Conservation (phyloP, 2,797 vertebrate genomes). For the Scyliorhinus canicula region DNA sequence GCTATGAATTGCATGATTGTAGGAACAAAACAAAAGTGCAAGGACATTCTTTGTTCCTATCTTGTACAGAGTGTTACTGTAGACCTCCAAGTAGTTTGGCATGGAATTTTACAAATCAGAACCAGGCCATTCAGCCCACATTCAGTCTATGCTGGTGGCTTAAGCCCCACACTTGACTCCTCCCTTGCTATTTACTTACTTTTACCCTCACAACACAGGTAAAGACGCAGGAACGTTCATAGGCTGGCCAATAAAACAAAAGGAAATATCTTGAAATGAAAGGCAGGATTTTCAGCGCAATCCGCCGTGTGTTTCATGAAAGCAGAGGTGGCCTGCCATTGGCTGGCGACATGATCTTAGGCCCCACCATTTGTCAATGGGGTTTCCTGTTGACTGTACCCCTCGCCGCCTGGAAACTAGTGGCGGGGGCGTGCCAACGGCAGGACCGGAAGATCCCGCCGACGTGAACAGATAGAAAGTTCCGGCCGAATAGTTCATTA, state of each 20-base stretch:
- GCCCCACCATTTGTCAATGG: too few species aligned
- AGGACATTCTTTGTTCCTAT: neutral
- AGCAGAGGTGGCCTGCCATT: too few species aligned
- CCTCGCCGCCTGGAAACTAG: too few species aligned
- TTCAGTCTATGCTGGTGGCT: neutral
- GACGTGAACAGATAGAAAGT: too few species aligned
- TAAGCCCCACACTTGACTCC: neutral
- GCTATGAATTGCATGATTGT: neutral
- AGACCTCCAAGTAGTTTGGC: neutral
- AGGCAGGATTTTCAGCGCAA: too few species aligned
- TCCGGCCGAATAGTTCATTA: neutral
- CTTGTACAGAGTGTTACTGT: neutral
- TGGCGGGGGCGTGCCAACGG: too few species aligned
- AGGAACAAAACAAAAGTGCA: neutral
- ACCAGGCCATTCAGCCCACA: neutral
- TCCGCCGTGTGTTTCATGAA: too few species aligned
- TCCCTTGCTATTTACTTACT: neutral
- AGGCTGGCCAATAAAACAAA: neutral
- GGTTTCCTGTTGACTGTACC: too few species aligned
- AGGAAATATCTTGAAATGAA: neutral
- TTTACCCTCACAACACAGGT: neutral
- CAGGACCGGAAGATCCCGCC: too few species aligned
- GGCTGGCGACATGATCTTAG: too few species aligned
- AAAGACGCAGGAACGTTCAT: neutral
- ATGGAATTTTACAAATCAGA: neutral